These are phyloP conservation scores for Cacatua alba DNA, from an alignment of 2,113 vertebrate genomes.

Conservation along the genomic window DNA sequence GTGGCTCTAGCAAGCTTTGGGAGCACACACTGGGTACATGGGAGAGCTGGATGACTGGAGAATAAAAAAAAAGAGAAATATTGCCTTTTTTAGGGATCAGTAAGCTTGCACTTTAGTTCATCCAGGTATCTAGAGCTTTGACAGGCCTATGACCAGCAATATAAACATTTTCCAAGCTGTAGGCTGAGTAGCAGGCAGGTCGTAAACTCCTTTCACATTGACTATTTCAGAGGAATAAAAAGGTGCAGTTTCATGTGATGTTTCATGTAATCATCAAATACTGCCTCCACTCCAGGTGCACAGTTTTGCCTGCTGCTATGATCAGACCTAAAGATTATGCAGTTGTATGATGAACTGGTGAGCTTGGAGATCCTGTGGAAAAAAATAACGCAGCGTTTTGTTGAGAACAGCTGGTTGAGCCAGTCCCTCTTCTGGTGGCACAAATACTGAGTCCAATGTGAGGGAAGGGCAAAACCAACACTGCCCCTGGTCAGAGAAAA, in stretches of 20 bases:
- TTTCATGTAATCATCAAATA: not conserved
- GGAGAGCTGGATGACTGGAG: not conserved
- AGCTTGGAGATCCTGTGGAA: not conserved
- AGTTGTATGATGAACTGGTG: not conserved
- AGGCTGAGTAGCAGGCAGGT: not conserved
- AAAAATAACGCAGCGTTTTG: not conserved
- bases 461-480: not conserved
- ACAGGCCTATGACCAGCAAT: not conserved
- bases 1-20: not conserved
- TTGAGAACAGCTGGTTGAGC: not conserved
- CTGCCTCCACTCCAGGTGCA: not conserved
- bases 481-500: not conserved
- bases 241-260: not conserved
- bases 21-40: fast-evolving
- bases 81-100: not conserved
- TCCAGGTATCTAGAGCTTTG: not conserved
- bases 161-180: not conserved
- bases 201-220: not conserved
- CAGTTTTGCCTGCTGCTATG: not conserved
- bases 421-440: not conserved
- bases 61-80: not conserved
- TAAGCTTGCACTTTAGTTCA: not conserved
- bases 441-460: not conserved
- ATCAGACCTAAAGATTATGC: not conserved
- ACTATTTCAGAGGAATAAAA: not conserved